phyloP scores from a whole-genome alignment of 2,888 invertebrate genomes.

The Tuta absoluta region DNA sequence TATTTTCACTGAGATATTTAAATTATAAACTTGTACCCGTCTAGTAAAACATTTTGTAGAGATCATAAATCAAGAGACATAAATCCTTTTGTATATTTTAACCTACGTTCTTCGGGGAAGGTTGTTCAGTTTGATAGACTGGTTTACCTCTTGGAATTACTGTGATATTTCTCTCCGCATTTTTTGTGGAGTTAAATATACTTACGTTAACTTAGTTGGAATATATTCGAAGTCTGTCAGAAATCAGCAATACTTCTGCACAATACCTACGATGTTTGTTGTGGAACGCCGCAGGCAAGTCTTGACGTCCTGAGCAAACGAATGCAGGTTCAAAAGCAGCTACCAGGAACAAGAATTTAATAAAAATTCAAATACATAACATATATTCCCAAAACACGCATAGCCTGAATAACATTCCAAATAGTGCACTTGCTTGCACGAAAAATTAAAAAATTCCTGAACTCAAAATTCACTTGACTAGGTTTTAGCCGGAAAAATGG shows the following conservation, averaged over 20 bases:
- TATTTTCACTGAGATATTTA: too few relatives aligned
- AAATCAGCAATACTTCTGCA: neutral
- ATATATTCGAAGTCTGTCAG: neutral
- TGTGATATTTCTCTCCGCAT: neutral
- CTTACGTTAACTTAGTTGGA: neutral
- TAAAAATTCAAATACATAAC: slow-evolving; percentile 20
- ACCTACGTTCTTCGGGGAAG: too few relatives aligned
- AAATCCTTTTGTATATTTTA: too few relatives aligned
- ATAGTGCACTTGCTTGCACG: slow-evolving; percentile 14
- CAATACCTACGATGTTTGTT: slow-evolving; percentile 1
- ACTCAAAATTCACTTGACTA: neutral
- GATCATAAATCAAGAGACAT: too few relatives aligned
- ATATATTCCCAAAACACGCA: neutral
- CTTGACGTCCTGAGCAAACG: neutral
- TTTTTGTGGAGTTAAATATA: neutral
- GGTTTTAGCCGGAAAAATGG: too few relatives aligned
- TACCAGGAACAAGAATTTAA: slow-evolving; percentile 6
- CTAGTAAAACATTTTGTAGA: too few relatives aligned
- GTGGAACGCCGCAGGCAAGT: neutral
- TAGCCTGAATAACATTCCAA: slow-evolving; percentile 4
- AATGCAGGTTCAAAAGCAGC: slow-evolving; percentile 5
- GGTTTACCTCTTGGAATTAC: neutral
- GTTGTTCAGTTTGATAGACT: neutral
- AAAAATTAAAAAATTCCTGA: neutral
- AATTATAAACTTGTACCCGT: too few relatives aligned